Percentiles rank a stretch among this genome's conserved stretches.
Conservation (phyloP, 2,797 vertebrate genomes). For the Sebastes minor region DNA sequence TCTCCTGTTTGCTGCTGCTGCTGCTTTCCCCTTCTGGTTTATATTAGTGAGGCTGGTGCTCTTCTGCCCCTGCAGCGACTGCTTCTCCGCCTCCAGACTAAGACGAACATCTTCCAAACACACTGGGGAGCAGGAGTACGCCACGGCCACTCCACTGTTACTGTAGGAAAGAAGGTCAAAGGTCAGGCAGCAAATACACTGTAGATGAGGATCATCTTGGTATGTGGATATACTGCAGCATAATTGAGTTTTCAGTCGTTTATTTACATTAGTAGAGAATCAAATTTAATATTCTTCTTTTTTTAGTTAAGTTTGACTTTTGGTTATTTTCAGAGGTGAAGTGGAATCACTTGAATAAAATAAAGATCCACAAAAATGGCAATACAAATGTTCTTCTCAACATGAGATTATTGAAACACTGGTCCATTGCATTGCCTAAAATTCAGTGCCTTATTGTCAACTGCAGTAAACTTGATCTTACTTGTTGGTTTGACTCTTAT, state of each 20-base stretch:
- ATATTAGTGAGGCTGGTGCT: conserved; percentile 93
- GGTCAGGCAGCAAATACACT: not conserved
- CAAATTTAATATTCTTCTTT: not conserved
- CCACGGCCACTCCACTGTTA: conserved; percentile 53
- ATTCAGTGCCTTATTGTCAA: not conserved
- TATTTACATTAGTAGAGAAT: not conserved
- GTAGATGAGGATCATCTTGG: not conserved
- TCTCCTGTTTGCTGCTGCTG: conserved; percentile 82
- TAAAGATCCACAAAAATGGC: not conserved
- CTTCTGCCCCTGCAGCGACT: conserved; percentile 87
- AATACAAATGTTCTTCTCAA: not conserved
- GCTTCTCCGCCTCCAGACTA: conserved; percentile 74
- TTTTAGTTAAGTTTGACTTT: not conserved
- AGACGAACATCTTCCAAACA: conserved; percentile 63
- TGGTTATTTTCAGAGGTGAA: not conserved
- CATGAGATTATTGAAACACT: not conserved
- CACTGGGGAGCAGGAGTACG: conserved; percentile 72
- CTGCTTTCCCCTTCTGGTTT: conserved; percentile 84
- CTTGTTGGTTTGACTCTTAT: conserved; percentile 54
- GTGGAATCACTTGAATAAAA: not conserved
- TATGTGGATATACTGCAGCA: not conserved
- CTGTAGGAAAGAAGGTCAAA: conserved; percentile 23
- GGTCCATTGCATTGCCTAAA: not conserved
- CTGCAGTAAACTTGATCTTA: conserved; percentile 16
- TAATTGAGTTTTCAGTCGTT: not conserved